Conservation (phyloP, 2,888 invertebrate species). For the Subacronicta megacephala region DNA sequence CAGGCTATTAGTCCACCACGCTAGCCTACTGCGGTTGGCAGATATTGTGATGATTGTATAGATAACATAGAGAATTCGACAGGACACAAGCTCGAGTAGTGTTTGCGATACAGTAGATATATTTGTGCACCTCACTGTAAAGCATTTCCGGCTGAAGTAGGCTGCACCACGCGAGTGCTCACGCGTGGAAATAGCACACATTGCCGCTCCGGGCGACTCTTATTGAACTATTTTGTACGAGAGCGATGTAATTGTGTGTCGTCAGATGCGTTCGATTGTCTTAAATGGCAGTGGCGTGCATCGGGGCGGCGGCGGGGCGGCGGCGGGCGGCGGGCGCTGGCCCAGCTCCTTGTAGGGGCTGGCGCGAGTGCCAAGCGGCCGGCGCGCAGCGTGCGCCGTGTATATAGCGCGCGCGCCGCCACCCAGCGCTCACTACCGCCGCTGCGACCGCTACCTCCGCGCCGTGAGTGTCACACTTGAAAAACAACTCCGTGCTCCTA, state of each 20-base stretch:
- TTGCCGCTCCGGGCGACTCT: conserved; percentile 16
- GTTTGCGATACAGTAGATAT: too few species aligned
- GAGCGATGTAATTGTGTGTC: conserved; percentile 61
- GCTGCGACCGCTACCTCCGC: conserved; percentile 45
- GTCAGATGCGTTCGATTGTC: conserved; percentile 60
- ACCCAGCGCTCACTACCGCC: conserved; percentile 49
- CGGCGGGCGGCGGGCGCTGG: conserved; percentile 26
- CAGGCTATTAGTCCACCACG: too few species aligned
- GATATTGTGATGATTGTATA: too few species aligned
- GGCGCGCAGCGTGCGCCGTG: conserved; percentile 34
- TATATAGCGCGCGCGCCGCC: conserved; percentile 52
- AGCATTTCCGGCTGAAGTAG: too few species aligned
- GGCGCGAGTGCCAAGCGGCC: conserved; percentile 52
- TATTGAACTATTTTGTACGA: conserved; percentile 62
- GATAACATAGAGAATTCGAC: too few species aligned
- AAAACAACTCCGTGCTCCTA: not conserved
- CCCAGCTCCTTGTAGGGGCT: conserved; percentile 59
- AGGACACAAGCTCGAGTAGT: too few species aligned
- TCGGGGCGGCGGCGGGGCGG: conserved; percentile 24
- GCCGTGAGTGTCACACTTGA: conserved; percentile 28
- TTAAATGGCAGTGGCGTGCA: conserved; percentile 67
- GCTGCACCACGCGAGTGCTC: not conserved
- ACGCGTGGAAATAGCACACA: conserved; percentile 22
- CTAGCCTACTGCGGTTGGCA: too few species aligned
- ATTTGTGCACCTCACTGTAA: too few species aligned